Percentiles rank a stretch among this genome's conserved stretches.
These are phyloP conservation scores for Monarcha castaneiventris DNA, from an alignment of 2,113 vertebrate genomes.

Conservation along the genomic window DNA sequence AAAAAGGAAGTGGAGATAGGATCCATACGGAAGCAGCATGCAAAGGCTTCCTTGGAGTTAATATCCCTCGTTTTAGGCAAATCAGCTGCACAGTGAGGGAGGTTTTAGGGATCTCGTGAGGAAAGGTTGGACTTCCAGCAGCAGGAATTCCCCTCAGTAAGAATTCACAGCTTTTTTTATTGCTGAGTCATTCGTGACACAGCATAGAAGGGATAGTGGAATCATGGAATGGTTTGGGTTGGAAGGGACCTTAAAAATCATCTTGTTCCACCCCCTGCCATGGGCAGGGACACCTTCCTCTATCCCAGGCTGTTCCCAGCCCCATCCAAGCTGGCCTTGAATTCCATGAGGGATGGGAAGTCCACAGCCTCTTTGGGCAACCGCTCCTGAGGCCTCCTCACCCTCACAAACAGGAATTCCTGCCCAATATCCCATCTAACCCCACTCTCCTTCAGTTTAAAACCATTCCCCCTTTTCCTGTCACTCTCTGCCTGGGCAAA, in stretches of 20 bases:
- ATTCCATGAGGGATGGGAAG: neutral
- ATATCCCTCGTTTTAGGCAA: neutral
- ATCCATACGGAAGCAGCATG: neutral
- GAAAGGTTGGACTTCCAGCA: neutral
- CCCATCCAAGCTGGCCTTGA: neutral
- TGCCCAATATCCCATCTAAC: neutral
- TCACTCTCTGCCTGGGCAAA: neutral
- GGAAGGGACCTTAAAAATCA: neutral
- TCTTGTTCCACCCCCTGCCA: neutral
- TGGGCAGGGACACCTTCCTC: neutral
- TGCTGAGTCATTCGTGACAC: neutral
- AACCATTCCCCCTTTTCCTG: neutral
- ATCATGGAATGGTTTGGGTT: neutral
- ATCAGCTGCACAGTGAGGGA: neutral
- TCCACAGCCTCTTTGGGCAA: neutral
- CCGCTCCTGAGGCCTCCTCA: rapidly evolving
- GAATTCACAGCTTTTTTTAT: neutral
- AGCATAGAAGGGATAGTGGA: neutral
- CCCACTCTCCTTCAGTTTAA: neutral
- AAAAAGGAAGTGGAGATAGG: neutral
- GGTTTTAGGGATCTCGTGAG: neutral
- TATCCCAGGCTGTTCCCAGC: neutral
- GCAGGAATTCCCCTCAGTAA: neutral
- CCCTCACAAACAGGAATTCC: neutral
- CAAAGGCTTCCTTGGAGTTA: slow-evolving; percentile 8